phyloP scores from a whole-genome alignment of 2,113 vertebrate genomes.

The Sceloporus tristichus region DNA sequence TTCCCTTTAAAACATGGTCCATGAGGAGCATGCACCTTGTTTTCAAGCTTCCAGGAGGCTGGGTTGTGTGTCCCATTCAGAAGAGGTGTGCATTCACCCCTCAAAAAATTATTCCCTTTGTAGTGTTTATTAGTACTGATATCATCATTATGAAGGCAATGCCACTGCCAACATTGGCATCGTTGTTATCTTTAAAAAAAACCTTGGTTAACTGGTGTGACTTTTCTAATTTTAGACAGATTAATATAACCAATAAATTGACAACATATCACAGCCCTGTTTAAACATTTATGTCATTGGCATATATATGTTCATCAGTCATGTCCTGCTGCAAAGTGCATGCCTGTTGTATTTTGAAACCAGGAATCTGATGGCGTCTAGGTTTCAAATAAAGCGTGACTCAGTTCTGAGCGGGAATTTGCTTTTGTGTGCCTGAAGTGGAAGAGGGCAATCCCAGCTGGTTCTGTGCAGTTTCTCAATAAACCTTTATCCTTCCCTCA shows the following conservation, averaged over 20 bases:
- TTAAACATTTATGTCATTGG: conserved; percentile 2
- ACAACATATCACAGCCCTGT: not conserved
- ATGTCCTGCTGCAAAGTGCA: not conserved
- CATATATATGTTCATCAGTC: not conserved
- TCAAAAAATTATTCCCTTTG: too few species aligned
- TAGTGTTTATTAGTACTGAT: too few species aligned
- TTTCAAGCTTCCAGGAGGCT: too few species aligned
- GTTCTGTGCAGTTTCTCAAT: not conserved
- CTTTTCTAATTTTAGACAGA: not conserved
- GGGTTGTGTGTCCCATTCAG: too few species aligned
- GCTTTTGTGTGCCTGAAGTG: not conserved
- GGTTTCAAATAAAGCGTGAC: conserved; percentile 20
- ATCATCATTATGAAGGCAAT: too few species aligned
- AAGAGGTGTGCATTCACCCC: too few species aligned
- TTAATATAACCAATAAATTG: conserved; percentile 2
- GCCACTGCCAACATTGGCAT: too few species aligned
- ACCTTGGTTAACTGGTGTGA: too few species aligned
- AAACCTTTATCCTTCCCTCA: conserved; percentile 20
- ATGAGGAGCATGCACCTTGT: too few species aligned
- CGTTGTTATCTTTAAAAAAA: too few species aligned
- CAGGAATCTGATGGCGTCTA: not conserved
- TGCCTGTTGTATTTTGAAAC: not conserved
- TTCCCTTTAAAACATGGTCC: too few species aligned
- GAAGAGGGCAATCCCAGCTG: not conserved
- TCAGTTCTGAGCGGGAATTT: not conserved